Base-by-base conservation (phyloP, 2,113 vertebrate species). In the Steatornis caripensis region DNA sequence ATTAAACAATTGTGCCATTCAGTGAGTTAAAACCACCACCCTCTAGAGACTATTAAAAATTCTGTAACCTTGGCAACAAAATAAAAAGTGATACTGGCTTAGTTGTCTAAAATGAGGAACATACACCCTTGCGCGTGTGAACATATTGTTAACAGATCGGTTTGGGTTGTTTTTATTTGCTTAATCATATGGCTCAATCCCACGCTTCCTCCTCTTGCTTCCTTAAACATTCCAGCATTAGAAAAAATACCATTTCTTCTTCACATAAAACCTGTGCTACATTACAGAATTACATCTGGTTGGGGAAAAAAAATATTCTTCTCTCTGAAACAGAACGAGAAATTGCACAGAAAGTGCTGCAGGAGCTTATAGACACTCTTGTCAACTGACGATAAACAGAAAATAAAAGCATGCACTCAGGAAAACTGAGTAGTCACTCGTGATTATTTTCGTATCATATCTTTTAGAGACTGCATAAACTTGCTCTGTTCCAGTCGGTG, bases 1-100 rank as follows among this genome's bases (percentile, higher is more conserved):
- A 93, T 91, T 84, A 85, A 89, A 65, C 54, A 71, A 53, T 32
- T 41, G 87, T 82, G 49, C 41, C 32, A 13, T 91, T 92, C 77
- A 69, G 20, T 0, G 45, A 84, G 70, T 96, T 92, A 91, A 97
- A 96, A 54, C 65, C 39, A 58, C 41, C 54, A 66, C 32, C 7
- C 54, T 79, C 53, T 17, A 64, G 77, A 89, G 61, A 83, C 87
- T 94, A 77, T 72, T 93, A 92, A 86, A 95, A 93, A 95, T 96
- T 91, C 95, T 49, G 95, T 96, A 87, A 93, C 95, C 96, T 84
- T 93, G 87, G 89, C 74, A 96, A 97, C 92, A 94, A 95, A 91
- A 95, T 76, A 89, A 77, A 89, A 95, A 68, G 34, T 2, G 2
- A 61, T 82, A 89, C 69, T 72, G 49, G 53, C 82, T 76, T 68